Percentiles rank a stretch among this genome's conserved stretches.
phyloP scores from a whole-genome alignment of 2,888 invertebrate genomes.

The Cantharis rustica region DNA sequence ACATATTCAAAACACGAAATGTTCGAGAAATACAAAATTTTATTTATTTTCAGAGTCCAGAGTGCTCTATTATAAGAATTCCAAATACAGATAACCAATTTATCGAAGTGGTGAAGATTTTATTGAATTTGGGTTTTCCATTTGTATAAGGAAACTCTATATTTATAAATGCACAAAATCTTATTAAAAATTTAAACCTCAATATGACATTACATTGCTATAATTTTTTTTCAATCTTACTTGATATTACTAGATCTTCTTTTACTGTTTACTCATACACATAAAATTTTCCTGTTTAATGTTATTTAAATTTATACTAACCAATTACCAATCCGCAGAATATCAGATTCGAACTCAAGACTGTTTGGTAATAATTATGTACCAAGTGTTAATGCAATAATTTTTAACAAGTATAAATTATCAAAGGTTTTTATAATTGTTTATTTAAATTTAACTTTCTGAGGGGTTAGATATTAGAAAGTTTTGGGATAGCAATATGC shows the following conservation, averaged over 20 bases:
- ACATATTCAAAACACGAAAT: conserved; percentile 41
- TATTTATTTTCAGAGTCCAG: conserved; percentile 42
- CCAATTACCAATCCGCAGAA: too few species aligned
- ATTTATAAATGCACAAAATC: conserved; percentile 19
- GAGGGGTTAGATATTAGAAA: conserved; percentile 12
- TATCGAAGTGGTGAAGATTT: conserved; percentile 51
- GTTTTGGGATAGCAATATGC: conserved; percentile 5
- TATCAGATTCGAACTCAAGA: too few species aligned
- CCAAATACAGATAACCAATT: conserved; percentile 49
- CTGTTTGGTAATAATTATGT: too few species aligned
- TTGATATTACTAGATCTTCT: background rate
- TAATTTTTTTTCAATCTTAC: background rate
- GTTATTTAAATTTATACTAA: too few species aligned
- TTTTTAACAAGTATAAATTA: background rate
- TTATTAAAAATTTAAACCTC: conserved; percentile 19
- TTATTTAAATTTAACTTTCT: conserved; percentile 5
- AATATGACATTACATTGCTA: background rate
- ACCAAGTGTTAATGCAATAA: too few species aligned
- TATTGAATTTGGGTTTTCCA: conserved; percentile 53
- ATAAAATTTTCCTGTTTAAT: too few species aligned
- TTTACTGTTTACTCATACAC: too few species aligned
- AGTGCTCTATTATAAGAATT: conserved; percentile 46
- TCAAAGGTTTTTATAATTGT: background rate
- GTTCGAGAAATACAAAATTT: conserved; percentile 38
- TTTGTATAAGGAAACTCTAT: conserved; percentile 37